phyloP scores from a whole-genome alignment of 2,113 vertebrate species.

The Opisthocomus hoazin region DNA sequence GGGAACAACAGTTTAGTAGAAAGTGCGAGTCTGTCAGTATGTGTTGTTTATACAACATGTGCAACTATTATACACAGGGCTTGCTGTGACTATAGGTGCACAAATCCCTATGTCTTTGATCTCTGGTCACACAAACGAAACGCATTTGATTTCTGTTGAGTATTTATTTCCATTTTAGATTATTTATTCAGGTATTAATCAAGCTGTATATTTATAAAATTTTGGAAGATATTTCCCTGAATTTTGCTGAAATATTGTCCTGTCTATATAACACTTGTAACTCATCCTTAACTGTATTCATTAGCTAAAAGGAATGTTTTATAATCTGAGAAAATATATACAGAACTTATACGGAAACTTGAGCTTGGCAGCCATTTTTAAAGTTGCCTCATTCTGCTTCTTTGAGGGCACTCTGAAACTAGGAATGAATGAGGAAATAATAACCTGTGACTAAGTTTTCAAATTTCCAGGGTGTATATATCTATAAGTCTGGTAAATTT shows the following conservation, averaged over 20 bases:
- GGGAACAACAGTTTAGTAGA: not conserved
- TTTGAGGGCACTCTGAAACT: not conserved
- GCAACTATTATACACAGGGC: not conserved
- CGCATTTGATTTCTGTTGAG: accelerated
- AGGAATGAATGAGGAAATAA: not conserved
- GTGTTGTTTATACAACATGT: accelerated
- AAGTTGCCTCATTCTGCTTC: not conserved
- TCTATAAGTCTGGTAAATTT: not conserved
- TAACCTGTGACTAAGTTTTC: not conserved
- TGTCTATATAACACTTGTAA: not conserved
- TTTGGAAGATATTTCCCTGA: not conserved
- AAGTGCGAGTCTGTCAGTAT: not conserved
- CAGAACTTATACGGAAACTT: not conserved
- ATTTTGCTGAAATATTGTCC: not conserved
- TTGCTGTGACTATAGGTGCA: not conserved
- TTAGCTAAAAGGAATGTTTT: not conserved
- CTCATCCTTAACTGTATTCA: not conserved
- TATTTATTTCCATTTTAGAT: not conserved
- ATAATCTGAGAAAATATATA: not conserved
- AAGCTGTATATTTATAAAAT: not conserved
- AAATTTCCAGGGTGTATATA: not conserved
- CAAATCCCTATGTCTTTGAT: not conserved
- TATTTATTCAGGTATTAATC: not conserved
- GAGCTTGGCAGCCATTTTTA: not conserved
- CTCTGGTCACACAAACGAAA: not conserved